Evolutionary conservation across 2,888 invertebrate species (phyloP).

Genomic region (Euphydryas editha): DNA sequence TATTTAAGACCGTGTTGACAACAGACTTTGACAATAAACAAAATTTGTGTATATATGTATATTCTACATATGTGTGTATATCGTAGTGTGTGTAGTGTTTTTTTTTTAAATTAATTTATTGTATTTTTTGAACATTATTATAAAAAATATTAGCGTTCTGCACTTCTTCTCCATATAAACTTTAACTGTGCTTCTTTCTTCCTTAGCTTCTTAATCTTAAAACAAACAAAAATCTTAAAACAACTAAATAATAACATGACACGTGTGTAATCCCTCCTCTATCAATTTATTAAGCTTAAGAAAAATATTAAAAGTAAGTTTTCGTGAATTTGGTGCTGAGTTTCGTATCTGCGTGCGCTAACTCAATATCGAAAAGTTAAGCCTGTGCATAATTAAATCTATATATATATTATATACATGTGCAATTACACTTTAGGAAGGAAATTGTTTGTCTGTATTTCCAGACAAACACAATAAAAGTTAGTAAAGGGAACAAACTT

Average conservation of each 20-base stretch:
- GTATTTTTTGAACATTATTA: no score
- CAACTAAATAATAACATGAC: neutral
- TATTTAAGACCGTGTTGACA: no score
- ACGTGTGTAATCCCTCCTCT: neutral
- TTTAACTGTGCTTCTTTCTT: no score
- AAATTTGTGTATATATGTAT: no score
- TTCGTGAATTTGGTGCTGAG: neutral
- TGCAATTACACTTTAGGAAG: constrained; percentile 15
- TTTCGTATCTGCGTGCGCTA: neutral
- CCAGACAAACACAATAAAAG: constrained; percentile 18
- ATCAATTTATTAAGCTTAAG: neutral
- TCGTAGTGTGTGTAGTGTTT: no score
- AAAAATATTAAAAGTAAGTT: neutral
- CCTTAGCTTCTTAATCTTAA: no score
- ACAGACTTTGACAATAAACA: no score
- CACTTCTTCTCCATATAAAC: no score
- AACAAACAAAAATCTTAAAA: no score
- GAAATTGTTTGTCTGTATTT: constrained; percentile 22
- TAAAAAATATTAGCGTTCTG: no score
- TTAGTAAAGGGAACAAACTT: constrained; percentile 26
- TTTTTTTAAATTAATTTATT: no score
- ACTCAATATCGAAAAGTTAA: constrained; percentile 3
- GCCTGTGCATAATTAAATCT: constrained; percentile 3
- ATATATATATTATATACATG: neutral
- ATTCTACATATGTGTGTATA: no score